Percentiles rank a stretch among this genome's conserved stretches.
Evolutionary conservation across 2,113 vertebrate genomes (phyloP).

Genomic region (Notechis scutatus): DNA sequence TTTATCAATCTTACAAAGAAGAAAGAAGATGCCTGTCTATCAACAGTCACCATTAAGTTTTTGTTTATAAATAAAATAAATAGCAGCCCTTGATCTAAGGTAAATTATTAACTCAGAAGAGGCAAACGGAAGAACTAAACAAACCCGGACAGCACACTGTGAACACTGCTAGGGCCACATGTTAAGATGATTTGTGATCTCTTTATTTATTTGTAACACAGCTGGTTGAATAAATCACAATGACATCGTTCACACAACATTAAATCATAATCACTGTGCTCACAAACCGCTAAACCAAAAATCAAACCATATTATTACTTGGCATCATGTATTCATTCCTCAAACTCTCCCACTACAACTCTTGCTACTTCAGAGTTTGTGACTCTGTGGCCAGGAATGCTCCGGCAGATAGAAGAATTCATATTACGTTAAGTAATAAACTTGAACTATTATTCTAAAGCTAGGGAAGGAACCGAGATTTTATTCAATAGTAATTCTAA

Average conservation of each 20-base stretch:
- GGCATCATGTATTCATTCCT: neutral
- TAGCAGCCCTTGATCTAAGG: neutral
- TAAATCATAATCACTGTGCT: neutral
- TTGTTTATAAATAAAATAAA: neutral
- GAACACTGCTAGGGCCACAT: neutral
- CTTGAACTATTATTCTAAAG: neutral
- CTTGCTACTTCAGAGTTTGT: neutral
- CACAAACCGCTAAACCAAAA: neutral
- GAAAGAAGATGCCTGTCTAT: neutral
- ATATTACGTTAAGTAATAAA: neutral
- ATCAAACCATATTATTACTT: neutral
- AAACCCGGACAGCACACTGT: neutral
- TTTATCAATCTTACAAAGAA: neutral
- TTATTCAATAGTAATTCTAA: neutral
- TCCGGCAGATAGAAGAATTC: neutral
- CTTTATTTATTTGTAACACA: neutral
- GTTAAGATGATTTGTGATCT: neutral
- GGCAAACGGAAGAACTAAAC: neutral
- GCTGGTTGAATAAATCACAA: neutral
- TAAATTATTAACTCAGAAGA: neutral
- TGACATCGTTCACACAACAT: neutral
- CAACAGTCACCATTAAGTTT: neutral
- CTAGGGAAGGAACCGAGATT: neutral
- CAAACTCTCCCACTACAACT: neutral
- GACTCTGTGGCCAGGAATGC: neutral